Base-by-base conservation (phyloP, 35 echinoderm and acorn worm genomes). In the Chiridota heheva region DNA sequence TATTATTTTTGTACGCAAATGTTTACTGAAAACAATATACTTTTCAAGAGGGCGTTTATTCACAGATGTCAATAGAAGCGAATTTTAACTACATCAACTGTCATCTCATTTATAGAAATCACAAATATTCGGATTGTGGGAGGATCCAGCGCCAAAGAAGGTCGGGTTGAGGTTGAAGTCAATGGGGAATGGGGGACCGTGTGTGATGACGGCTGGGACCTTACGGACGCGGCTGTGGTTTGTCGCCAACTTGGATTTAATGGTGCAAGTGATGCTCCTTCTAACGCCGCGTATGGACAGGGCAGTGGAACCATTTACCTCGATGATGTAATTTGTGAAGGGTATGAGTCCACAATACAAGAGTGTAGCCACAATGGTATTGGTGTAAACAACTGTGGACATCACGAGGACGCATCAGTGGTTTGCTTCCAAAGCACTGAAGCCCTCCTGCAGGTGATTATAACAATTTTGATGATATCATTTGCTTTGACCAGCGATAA, bases 181-280 rank as follows among this genome's bases (percentile, higher is more conserved):
- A 42, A 65, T 40, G 55, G 59, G 3, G 53, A 10, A 26, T 86
- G 83, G 83, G 83, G 83, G 1, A 75, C 69, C 2, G 44, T 86
- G 36, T 86, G 83, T 37, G 83, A 86, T 41, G 36, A 47, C 26
- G 7, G 20, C 25, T 86, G 70, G 83, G 41, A 86, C 39, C n/a
- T 63, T n/a, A 36, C 12, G 10, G 70, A 86, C 34, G 83, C 69
- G 2, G 17, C 36, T 6, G 83, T 86, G 18, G 44, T 74, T 22
- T 86, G 83, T 45, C 51, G 43, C 2, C 69, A 76, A 51, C 42
- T 86, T 2, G 69, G 70, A 22, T 76, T 45, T 13, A 29, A 29
- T n/a, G 27, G 10, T 2, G 55, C 57, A 7, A 47, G 34, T 16
- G 0, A 1, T 7, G 42, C 42, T 2, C 13, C 4, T 28, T 3